Evolutionary conservation across 2,888 invertebrate species (phyloP), one percentile per base, ranked within the genome.

Genomic region (Orgyia antiqua): DNA sequence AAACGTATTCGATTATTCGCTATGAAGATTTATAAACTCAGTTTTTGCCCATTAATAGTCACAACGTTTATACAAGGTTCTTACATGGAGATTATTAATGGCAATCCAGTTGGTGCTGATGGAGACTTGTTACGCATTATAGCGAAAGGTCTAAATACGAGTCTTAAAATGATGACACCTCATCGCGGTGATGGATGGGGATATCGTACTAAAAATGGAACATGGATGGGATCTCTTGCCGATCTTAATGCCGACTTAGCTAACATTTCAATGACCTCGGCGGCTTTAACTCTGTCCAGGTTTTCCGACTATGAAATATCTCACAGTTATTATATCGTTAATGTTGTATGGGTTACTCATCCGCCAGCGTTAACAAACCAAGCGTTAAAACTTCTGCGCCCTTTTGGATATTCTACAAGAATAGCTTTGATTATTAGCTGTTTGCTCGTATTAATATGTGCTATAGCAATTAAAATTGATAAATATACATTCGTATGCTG

Each of bases 181-280:
- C 49, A 29, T 3, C 39, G 51, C 5, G 77, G 77, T 1, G 25
- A 32, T 4, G 77, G 77, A 2, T 82, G 80, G 80, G 83, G 83
- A 3, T 58, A 48, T 26, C 45, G 64, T 0, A 56, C 69, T 7
- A 36, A 45, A 0, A 52, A 78, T 19, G 75, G 71, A 1, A 58
- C 63, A 0, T 83, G 83, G 83, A 47, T 68, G 2, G 83, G 83
- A 1, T 82, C 79, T 1, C 63, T 83, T 0, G 68, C 63, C 10
- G 80, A 82, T 34, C 30, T 80, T 8, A 59, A 68, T 23, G 50
- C 74, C 17, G 66, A 68, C n/a, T 36, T 59, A 8, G 83, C 83
- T 0, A 76, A 80, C 42, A 64, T 82, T 12, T 82, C 82, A 0
- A 79, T 82, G 56, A 79, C 80, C 2, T 80, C 77, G 3, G 67